phyloP scores from a whole-genome alignment of 2,797 vertebrate genomes.

The Myotis pilosus region DNA sequence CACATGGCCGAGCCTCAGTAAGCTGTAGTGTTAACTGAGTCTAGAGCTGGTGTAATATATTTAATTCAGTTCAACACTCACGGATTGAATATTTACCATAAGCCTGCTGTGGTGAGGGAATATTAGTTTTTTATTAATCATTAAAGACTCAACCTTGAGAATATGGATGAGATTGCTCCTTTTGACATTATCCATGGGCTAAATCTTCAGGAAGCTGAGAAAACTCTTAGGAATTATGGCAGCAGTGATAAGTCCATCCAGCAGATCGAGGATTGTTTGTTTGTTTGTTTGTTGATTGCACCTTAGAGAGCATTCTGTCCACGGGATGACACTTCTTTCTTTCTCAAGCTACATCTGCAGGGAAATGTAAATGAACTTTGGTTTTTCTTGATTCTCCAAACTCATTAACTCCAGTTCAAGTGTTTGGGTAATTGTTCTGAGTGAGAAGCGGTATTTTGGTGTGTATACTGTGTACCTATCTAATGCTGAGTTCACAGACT shows the following conservation, averaged over 20 bases:
- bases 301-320: background rate
- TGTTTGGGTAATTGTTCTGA: background rate
- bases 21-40: background rate
- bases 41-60: background rate
- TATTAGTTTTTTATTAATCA: background rate
- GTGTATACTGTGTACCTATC: background rate
- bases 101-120: background rate
- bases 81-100: background rate
- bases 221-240: background rate
- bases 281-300: background rate
- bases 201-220: background rate
- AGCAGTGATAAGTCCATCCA: background rate
- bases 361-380: background rate
- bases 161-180: background rate
- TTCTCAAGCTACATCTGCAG: background rate
- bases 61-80: background rate
- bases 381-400: slow-evolving; percentile 5
- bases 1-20: background rate
- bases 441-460: background rate
- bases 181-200: background rate
- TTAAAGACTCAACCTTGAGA: background rate
- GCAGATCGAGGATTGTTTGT: background rate
- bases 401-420: background rate
- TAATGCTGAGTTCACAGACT: background rate
- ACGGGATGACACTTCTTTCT: background rate